Percentiles rank a stretch among this genome's conserved stretches.
phyloP scores from a whole-genome alignment of 2,113 vertebrate genomes.

The Romanogobio albipinnatus region DNA sequence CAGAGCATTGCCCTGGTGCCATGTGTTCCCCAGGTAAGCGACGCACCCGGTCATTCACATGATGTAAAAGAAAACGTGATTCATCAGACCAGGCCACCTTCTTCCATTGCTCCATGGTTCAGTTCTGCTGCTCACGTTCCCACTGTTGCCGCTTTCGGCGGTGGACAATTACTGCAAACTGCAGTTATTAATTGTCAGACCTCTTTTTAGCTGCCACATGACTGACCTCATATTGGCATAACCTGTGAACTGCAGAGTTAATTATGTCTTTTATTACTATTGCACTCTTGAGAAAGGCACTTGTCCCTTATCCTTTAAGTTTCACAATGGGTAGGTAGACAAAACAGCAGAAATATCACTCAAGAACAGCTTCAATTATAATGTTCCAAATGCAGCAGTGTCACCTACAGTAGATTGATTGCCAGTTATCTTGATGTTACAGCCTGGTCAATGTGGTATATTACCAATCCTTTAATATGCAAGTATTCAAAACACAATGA shows the following conservation, averaged over 20 bases:
- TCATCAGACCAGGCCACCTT: no score
- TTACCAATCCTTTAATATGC: not conserved
- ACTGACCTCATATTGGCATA: not conserved
- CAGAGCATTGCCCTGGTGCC: no score
- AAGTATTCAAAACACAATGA: not conserved
- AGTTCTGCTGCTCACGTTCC: no score
- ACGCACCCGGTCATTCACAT: no score
- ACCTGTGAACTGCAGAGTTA: conserved; percentile 6
- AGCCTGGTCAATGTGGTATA: not conserved
- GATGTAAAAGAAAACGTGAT: no score
- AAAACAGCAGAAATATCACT: not conserved
- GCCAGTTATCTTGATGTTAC: not conserved
- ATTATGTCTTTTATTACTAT: conserved; percentile 15
- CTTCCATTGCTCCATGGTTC: no score
- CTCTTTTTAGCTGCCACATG: not conserved
- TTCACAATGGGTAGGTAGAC: not conserved
- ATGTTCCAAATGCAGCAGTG: not conserved
- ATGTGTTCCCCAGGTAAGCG: no score
- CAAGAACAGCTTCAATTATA: not conserved
- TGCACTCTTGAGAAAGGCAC: not conserved
- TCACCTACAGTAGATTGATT: not conserved
- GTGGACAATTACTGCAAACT: not conserved
- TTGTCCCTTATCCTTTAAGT: not conserved
- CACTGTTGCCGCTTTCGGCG: no score
- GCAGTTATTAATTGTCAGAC: not conserved